These are phyloP conservation scores for Scolopax rusticola DNA, from an alignment of 2,797 vertebrate genomes.

Conservation along the genomic window DNA sequence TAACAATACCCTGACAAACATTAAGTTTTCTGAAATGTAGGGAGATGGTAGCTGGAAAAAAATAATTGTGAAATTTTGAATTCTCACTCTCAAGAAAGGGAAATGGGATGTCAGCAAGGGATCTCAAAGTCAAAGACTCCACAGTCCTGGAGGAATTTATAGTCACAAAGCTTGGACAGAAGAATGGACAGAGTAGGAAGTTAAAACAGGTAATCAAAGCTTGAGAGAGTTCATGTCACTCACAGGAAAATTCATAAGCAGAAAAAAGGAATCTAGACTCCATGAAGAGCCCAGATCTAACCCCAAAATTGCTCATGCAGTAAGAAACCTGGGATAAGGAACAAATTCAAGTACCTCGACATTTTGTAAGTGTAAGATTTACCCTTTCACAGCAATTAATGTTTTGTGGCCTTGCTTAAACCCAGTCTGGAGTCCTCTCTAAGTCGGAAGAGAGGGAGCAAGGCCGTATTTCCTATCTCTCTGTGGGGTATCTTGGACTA, in stretches of 20 bases:
- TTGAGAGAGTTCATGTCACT: not conserved
- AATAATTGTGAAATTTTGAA: not conserved
- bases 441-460: not conserved
- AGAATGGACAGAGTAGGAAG: not conserved
- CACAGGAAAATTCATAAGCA: not conserved
- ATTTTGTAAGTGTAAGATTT: not conserved
- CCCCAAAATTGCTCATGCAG: not conserved
- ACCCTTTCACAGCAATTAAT: not conserved
- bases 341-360: not conserved
- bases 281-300: not conserved
- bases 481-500: not conserved
- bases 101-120: not conserved
- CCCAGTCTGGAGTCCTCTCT: not conserved
- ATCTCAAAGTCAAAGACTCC: not conserved
- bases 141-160: not conserved
- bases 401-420: accelerated
- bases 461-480: not conserved
- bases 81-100: not conserved
- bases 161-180: not conserved
- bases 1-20: conserved; percentile 18
- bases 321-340: not conserved
- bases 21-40: not conserved
- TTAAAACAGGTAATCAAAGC: not conserved
- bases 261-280: not conserved
- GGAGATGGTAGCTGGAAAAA: not conserved